Evolutionary conservation across 1,140 invertebrate species (phyloP).

Genomic region (Gryon sp.): DNA sequence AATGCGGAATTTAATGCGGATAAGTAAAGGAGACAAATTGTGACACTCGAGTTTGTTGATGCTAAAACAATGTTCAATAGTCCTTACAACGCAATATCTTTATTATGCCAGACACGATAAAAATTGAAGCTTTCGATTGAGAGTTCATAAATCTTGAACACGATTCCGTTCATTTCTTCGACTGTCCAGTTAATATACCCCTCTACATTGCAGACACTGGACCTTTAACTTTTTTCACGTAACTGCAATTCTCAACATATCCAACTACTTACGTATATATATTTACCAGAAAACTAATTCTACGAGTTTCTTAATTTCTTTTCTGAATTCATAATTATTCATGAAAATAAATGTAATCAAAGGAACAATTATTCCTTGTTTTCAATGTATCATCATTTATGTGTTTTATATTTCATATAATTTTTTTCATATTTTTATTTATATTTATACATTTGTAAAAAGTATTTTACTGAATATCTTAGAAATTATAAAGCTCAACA

Average conservation of each 20-base stretch:
- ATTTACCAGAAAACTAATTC: slow-evolving; percentile 34
- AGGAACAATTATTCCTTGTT: too few relatives aligned
- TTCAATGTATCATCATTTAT: too few relatives aligned
- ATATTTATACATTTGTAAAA: too few relatives aligned
- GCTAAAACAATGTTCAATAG: too few relatives aligned
- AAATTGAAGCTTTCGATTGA: slow-evolving; percentile 18
- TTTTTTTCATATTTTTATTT: too few relatives aligned
- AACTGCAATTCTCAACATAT: slow-evolving; percentile 37
- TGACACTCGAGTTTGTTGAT: too few relatives aligned
- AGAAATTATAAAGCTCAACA: too few relatives aligned
- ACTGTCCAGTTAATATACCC: slow-evolving; percentile 18
- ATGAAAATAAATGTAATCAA: slow-evolving; percentile 41
- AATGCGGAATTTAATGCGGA: too few relatives aligned
- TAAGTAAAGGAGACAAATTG: too few relatives aligned
- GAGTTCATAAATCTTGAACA: slow-evolving; percentile 38
- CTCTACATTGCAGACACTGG: slow-evolving; percentile 27
- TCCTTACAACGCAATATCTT: neutral
- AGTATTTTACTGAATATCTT: too few relatives aligned
- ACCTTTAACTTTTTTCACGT: slow-evolving; percentile 24
- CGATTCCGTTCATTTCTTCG: slow-evolving; percentile 16
- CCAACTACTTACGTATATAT: slow-evolving; percentile 46
- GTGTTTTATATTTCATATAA: too few relatives aligned
- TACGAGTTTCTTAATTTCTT: slow-evolving; percentile 30
- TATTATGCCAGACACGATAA: slow-evolving; percentile 33
- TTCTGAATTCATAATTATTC: slow-evolving; percentile 41